Percentiles rank a stretch among this genome's conserved stretches.
phyloP scores from a whole-genome alignment of 2,888 invertebrate genomes.

The Apantesis nais region DNA sequence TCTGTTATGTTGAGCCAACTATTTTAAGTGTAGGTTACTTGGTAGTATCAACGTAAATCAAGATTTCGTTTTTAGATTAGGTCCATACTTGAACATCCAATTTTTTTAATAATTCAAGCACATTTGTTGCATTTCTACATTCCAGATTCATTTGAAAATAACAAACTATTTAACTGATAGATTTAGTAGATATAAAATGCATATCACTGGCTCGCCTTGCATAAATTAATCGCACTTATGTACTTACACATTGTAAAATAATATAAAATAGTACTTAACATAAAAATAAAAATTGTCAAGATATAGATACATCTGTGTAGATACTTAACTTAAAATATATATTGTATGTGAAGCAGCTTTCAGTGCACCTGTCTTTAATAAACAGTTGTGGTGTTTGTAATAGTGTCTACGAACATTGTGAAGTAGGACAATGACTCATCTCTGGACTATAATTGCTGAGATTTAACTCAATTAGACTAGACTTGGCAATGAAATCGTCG shows the following conservation, averaged over 20 bases:
- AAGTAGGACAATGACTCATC: constrained; percentile 13
- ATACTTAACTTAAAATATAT: constrained; percentile 30
- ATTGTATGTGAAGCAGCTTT: constrained; percentile 41
- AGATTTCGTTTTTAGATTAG: constrained; percentile 21
- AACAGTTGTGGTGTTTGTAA: constrained; percentile 22
- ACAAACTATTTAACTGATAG: constrained; percentile 39
- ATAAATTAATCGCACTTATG: constrained; percentile 59
- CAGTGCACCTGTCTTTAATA: constrained; percentile 36
- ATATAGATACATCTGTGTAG: constrained; percentile 14
- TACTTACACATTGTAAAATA: constrained; percentile 60
- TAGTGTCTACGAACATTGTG: constrained; percentile 12
- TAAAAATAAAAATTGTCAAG: constrained; percentile 36
- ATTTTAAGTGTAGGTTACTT: constrained; percentile 40
- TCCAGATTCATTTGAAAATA: constrained; percentile 51
- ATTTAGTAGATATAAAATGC: constrained; percentile 55
- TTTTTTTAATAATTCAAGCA: constrained; percentile 28
- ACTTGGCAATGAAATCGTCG: neutral
- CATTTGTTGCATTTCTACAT: constrained; percentile 48
- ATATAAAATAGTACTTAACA: constrained; percentile 55
- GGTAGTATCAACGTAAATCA: constrained; percentile 28
- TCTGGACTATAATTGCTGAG: constrained; percentile 5
- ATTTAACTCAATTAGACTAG: neutral
- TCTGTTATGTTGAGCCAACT: constrained; percentile 47
- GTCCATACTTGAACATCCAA: constrained; percentile 1
- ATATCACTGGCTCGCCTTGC: constrained; percentile 70